Evolutionary conservation across 1,140 invertebrate species (phyloP), one percentile per base, ranked within the genome.

Genomic region (Aphelinus atriplicis): DNA sequence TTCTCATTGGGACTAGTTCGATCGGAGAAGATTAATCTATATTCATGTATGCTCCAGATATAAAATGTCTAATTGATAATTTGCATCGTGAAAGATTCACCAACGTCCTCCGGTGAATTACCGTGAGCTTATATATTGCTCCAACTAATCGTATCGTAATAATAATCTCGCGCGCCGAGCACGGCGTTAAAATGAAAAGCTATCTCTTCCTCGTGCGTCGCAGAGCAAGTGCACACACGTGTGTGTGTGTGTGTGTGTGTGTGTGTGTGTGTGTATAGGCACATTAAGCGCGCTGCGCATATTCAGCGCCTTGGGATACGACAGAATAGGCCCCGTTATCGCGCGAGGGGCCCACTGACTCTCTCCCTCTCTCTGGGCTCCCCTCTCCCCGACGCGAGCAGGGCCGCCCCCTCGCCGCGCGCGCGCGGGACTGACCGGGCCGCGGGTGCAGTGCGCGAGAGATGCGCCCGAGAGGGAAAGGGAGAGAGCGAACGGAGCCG

Each of bases 241-340:
- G 26, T 26, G 26, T 26, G 26, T 26, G 26, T 26, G 26, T 26
- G 26, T 26, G 26, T 26, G 26, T 26, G 26, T 26, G 26, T 26
- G 26, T 26, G 26, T 26, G 26, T 26, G 26, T 26, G 26, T 68
- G 65, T 60, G 46, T 48, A 58, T 45, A 67, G 51, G 64, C 50
- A 57, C 48, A 61, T 73, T 73, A 62, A 57, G 72, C 65, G 73
- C 73, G 57, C 61, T 57, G 61, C 43, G 7, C 48, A 61, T 26
- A 26, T 26, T 26, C 63, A 66, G 26, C 83, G 82, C 84, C 82
- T 85, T 81, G 81, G 79, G 83, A 87, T 87, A 86, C 85, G 86
- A 87, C 85, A 88, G 85, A 87, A 83, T 81, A 82, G 85, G 83
- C 83, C 65, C 86, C 84, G 86, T 88, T 88, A 88, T 88, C 86